Evolutionary conservation across 2,888 invertebrate species (phyloP), one percentile per base, ranked within the genome.

Genomic region (Drosophila paracracens): DNA sequence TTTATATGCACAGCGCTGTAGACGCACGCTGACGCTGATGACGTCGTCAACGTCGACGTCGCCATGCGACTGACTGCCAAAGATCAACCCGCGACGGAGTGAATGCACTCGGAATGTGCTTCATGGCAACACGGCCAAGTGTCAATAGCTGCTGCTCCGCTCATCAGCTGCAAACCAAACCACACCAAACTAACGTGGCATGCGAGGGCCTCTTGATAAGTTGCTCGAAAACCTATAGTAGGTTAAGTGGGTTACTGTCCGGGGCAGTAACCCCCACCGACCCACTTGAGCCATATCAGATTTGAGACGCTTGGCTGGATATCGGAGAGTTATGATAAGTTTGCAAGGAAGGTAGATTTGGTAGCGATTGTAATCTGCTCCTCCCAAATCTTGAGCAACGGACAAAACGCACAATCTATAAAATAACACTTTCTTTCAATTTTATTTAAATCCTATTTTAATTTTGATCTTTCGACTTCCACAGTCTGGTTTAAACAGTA

Each of bases 41-140:
- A 43, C 53, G 52, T 10, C 51, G 61, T 43, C 35, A 61, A 13
- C 31, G 72, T 43, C 70, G 53, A 40, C 51, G 61, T 29, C 16
- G 50, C 35, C 61, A 51, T 69, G 46, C 38, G 62, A 70, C 70
- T 76, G 62, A 70, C 76, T 76, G 82, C 62, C 82, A 74, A 76
- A 84, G 85, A 82, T 82, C 85, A 82, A 56, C 62, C 62, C 67
- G 61, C 62, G 48, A 25, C 48, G 70, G 57, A 65, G 78, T 78
- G 80, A 73, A 85, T 77, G 81, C 78, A 67, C 71, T 82, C 71
- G 85, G 61, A 64, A 76, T 82, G 76, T 74, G 76, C 75, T 68
- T 70, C 73, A 69, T 76, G 66, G 84, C 64, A 76, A 69, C 56
- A 70, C 78, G 83, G 87, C 76, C 76, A 83, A 82, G 76, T 86